Conservation (phyloP, 2,113 vertebrate genomes). For the Bubalus kerabau region DNA sequence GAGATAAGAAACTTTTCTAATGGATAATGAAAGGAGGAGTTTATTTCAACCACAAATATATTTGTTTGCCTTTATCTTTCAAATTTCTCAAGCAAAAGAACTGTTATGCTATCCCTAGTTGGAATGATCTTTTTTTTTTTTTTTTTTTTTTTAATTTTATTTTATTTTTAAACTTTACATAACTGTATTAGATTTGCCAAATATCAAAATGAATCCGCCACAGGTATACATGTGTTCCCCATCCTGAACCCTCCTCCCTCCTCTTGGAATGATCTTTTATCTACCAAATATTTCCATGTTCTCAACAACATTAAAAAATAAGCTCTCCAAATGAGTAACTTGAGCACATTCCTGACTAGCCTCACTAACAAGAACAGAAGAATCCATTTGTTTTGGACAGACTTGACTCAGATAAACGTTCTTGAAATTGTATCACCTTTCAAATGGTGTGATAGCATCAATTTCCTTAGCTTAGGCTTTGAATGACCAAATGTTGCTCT, state of each 20-base stretch:
- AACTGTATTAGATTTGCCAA: too few species aligned
- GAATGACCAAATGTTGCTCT: neutral
- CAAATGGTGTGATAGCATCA: slow-evolving; percentile 15
- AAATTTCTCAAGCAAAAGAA: slow-evolving; percentile 41
- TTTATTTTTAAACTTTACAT: too few species aligned
- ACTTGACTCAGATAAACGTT: slow-evolving; percentile 35
- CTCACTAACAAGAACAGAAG: neutral
- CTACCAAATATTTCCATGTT: slow-evolving; percentile 29
- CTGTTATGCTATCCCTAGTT: neutral
- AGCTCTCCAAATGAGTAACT: slow-evolving; percentile 4
- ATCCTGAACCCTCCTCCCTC: too few species aligned
- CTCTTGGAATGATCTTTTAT: slow-evolving; percentile 42
- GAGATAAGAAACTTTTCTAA: neutral
- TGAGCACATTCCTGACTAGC: slow-evolving; percentile 43
- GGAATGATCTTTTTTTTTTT: slow-evolving; percentile 43
- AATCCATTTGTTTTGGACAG: slow-evolving; percentile 52
- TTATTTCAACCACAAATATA: slow-evolving; percentile 16
- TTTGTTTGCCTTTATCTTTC: slow-evolving; percentile 29
- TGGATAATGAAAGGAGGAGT: neutral
- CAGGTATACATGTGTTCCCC: too few species aligned
- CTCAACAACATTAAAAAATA: neutral
- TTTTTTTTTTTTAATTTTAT: too few species aligned
- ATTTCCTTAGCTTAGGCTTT: neutral
- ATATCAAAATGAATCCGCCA: too few species aligned
- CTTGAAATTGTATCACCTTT: neutral